Conservation (phyloP, 53 echinoderm and acorn worm species). For the Pentamera pediparva region DNA sequence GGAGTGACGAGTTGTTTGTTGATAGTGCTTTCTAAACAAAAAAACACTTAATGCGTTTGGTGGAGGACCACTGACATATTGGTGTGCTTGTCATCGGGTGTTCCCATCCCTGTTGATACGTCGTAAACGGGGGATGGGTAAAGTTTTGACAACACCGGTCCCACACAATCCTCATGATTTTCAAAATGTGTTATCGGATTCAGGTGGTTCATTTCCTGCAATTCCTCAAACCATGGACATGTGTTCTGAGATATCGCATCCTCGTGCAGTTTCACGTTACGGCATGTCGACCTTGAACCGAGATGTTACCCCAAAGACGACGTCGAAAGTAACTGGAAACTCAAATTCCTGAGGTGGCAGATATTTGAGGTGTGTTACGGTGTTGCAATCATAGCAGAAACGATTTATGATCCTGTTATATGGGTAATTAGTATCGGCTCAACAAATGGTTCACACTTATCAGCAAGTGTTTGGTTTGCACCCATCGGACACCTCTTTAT, state of each 20-base stretch:
- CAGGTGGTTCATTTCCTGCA: background rate
- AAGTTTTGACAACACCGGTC: background rate
- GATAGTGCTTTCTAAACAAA: too few species aligned
- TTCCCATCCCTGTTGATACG: background rate
- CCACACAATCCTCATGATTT: background rate
- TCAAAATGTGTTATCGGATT: too few species aligned
- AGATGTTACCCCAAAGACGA: conserved; percentile 12
- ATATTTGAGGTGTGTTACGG: too few species aligned
- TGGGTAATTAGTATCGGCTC: background rate
- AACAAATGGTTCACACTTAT: background rate
- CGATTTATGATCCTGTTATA: background rate
- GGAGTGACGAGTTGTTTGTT: too few species aligned
- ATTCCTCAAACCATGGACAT: background rate
- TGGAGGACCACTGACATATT: background rate
- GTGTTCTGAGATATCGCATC: conserved; percentile 15
- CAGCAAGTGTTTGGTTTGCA: background rate
- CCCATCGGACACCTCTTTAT: background rate
- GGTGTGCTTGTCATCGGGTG: background rate
- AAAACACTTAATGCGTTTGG: background rate
- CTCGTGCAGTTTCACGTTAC: background rate
- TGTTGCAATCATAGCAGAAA: background rate
- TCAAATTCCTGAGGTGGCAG: too few species aligned
- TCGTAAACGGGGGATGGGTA: background rate
- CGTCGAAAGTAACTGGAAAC: conserved; percentile 26
- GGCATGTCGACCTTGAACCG: background rate